These are phyloP conservation scores for Hypolimnas misippus DNA, from an alignment of 2,888 invertebrate species.

Conservation along the genomic window DNA sequence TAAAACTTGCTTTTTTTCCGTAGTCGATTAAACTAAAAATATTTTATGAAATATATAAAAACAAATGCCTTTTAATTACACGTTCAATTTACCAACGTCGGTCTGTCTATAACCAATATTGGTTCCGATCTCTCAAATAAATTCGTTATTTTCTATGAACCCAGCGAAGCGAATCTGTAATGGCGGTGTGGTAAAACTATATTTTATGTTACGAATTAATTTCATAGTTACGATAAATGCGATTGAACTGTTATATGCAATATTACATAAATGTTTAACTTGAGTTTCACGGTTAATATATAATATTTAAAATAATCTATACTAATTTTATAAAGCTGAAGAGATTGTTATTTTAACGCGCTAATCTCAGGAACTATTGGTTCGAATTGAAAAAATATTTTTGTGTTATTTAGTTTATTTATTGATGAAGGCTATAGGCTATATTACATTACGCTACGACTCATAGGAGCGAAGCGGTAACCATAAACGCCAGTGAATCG, in stretches of 20 bases:
- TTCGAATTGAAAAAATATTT: no score
- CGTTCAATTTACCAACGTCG: not conserved
- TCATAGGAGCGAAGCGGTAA: no score
- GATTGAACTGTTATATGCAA: not conserved
- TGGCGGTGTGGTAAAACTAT: not conserved
- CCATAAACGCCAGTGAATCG: no score
- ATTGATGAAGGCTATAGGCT: no score
- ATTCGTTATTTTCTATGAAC: not conserved
- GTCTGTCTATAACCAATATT: not conserved
- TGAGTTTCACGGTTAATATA: not conserved
- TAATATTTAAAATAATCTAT: no score
- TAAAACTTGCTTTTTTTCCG: no score
- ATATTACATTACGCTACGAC: no score
- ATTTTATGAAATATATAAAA: not conserved
- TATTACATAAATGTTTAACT: not conserved
- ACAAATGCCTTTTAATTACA: not conserved
- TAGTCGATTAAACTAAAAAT: no score
- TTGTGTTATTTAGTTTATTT: no score
- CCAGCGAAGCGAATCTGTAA: not conserved
- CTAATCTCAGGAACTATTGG: no score
- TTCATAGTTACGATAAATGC: not conserved
- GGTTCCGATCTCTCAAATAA: not conserved
- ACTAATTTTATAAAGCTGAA: no score
- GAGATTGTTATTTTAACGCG: not conserved
- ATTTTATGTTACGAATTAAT: conserved; percentile 1